These are phyloP conservation scores for Archips xylosteana DNA, from an alignment of 2,888 invertebrate species.

Conservation along the genomic window DNA sequence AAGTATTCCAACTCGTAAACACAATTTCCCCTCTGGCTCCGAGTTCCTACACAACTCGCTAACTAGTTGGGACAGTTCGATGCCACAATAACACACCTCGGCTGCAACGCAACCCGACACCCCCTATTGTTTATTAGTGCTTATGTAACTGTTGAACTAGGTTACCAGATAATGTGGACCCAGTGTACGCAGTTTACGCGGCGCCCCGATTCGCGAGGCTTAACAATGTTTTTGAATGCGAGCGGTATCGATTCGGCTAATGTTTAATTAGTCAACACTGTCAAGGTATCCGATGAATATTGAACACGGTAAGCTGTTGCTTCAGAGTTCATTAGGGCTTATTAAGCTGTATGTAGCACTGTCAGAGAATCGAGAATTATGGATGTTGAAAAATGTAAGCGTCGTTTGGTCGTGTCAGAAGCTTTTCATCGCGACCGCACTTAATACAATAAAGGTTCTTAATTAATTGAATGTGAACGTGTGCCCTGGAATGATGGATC, in stretches of 20 bases:
- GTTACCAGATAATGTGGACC: slow-evolving; percentile 37
- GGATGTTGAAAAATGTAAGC: no score
- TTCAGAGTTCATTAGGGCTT: background rate
- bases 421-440: slow-evolving; percentile 3
- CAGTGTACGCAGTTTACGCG: slow-evolving; percentile 22
- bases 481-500: background rate
- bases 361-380: background rate
- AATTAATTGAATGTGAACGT: slow-evolving; percentile 6
- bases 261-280: slow-evolving; percentile 35
- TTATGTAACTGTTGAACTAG: slow-evolving; percentile 38
- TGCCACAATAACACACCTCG: slow-evolving; percentile 44
- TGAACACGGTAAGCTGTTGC: slow-evolving; percentile 17
- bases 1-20: slow-evolving; percentile 35
- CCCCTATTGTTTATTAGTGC: slow-evolving; percentile 31
- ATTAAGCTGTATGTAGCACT: background rate
- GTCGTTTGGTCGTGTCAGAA: background rate
- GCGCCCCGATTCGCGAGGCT: background rate
- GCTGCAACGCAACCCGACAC: slow-evolving; percentile 22
- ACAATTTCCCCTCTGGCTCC: slow-evolving; percentile 29
- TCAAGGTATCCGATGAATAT: slow-evolving; percentile 27
- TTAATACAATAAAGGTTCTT: background rate
- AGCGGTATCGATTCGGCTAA: slow-evolving; percentile 31
- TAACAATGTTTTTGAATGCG: slow-evolving; percentile 28
- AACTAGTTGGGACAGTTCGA: slow-evolving; percentile 50
- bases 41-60: slow-evolving; percentile 34